Evolutionary conservation across 2,797 vertebrate species (phyloP).

Genomic region (Cirrhinus molitorella): DNA sequence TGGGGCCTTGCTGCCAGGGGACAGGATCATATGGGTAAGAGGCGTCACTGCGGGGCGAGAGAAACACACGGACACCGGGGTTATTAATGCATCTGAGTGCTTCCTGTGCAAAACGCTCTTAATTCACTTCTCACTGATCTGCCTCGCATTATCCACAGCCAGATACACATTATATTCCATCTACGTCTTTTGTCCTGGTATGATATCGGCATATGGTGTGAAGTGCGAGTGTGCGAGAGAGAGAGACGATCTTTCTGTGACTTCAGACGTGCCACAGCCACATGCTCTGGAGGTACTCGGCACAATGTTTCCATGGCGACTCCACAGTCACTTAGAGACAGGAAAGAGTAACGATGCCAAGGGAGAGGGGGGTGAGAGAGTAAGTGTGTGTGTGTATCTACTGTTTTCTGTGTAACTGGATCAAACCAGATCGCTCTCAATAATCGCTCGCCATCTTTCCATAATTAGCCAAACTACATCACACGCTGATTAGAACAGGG

Average conservation of each 20-base stretch:
- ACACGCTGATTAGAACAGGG: constrained; percentile 23
- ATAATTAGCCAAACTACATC: constrained; percentile 64
- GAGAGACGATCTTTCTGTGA: constrained; percentile 54
- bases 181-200: constrained; percentile 43
- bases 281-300: constrained; percentile 65
- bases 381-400: constrained; percentile 48
- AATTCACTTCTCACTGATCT: constrained; percentile 47
- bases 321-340: constrained; percentile 68
- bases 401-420: constrained; percentile 65
- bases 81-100: constrained; percentile 39
- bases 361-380: constrained; percentile 37
- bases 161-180: constrained; percentile 36
- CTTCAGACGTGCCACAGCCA: constrained; percentile 62
- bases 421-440: constrained; percentile 66
- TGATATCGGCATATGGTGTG: constrained; percentile 55
- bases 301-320: constrained; percentile 70
- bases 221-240: constrained; percentile 19
- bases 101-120: constrained; percentile 23
- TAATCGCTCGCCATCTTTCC: constrained; percentile 59
- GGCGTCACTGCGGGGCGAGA: constrained; percentile 85
- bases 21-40: constrained; percentile 91
- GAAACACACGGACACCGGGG: constrained; percentile 50
- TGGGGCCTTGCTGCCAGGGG: constrained; percentile 92
- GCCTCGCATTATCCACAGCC: constrained; percentile 12
- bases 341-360: constrained; percentile 63